Conservation (phyloP, 2,797 vertebrate species). For the Helostoma temminkii region DNA sequence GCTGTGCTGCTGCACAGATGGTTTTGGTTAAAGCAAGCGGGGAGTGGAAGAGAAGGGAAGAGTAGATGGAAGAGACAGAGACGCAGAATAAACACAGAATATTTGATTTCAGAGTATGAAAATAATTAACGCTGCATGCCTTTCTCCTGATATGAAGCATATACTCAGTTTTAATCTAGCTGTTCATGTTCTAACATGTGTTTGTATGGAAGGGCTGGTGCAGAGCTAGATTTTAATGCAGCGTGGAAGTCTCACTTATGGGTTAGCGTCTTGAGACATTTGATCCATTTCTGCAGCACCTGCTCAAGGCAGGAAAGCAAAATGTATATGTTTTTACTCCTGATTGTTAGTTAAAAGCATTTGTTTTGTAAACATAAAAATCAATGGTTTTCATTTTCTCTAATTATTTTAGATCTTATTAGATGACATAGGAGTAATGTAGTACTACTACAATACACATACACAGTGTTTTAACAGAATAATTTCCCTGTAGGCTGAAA, state of each 20-base stretch:
- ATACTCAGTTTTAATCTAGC: constrained; percentile 17
- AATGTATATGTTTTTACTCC: not conserved
- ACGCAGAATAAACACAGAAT: constrained; percentile 70
- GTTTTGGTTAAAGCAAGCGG: constrained; percentile 79
- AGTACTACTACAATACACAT: not conserved
- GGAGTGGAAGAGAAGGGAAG: constrained; percentile 46
- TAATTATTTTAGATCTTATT: too few species aligned
- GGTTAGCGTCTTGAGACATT: constrained; percentile 21
- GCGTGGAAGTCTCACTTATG: constrained; percentile 10
- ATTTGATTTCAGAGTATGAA: constrained; percentile 70
- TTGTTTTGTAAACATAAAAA: not conserved
- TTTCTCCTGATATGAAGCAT: constrained; percentile 38
- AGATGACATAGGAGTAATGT: not conserved
- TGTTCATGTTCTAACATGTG: constrained; percentile 32
- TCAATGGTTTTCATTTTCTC: not conserved
- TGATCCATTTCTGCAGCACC: constrained; percentile 13
- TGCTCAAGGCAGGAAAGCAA: constrained; percentile 1
- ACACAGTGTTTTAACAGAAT: not conserved
- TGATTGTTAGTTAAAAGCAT: not conserved
- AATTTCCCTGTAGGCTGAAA: not conserved
- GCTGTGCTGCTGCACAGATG: constrained; percentile 83
- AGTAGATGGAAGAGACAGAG: constrained; percentile 46
- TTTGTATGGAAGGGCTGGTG: constrained; percentile 9
- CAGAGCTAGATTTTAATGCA: constrained; percentile 27
- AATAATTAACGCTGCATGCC: constrained; percentile 52